phyloP scores from a whole-genome alignment of 2,113 vertebrate genomes.

The Synodontis membranacea region DNA sequence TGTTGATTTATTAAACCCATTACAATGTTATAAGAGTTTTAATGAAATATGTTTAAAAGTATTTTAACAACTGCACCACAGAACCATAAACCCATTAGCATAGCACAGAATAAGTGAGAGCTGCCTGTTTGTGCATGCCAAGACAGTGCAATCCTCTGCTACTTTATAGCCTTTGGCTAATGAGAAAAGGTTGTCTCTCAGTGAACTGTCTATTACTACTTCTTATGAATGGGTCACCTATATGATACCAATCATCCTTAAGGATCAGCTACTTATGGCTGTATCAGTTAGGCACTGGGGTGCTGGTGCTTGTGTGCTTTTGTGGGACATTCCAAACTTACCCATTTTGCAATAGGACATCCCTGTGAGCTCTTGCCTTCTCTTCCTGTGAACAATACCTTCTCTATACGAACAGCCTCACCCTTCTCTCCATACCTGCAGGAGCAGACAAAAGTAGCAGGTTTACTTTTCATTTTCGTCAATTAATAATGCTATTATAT shows the following conservation, averaged over 20 bases:
- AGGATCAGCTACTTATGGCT: background rate
- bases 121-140: conserved; percentile 27
- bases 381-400: conserved; percentile 91
- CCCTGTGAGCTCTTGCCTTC: conserved; percentile 97
- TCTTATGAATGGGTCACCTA: background rate
- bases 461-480: background rate
- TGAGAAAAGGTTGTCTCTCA: conserved; percentile 48
- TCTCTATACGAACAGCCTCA: conserved; percentile 92
- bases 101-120: background rate
- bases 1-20: background rate
- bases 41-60: background rate
- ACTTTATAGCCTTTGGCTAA: conserved; percentile 53
- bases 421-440: conserved; percentile 92
- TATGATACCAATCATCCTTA: background rate
- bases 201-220: conserved; percentile 1
- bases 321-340: conserved; percentile 70
- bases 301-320: background rate
- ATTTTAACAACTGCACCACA: background rate
- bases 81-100: conserved; percentile 29
- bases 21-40: background rate
- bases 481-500: too few species aligned
- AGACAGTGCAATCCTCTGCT: conserved; percentile 51
- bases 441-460: conserved; percentile 26
- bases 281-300: background rate
- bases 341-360: conserved; percentile 99